A percentile compares a stretch with the other conserved stretches of the same genome.
Evolutionary conservation across 2,888 invertebrate species (phyloP).

Genomic region (Saturnia pavonia): DNA sequence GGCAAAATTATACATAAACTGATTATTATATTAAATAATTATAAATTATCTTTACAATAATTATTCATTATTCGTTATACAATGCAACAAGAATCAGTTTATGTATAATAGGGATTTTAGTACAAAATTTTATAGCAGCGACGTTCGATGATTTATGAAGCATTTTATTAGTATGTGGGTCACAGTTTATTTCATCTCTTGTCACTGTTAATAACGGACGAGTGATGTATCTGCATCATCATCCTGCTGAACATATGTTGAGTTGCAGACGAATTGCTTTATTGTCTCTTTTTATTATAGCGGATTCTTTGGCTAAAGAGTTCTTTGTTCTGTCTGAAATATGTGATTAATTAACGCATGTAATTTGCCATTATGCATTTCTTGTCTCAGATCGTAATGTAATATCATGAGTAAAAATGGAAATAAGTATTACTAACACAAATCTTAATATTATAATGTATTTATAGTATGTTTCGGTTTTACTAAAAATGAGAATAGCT

Average conservation of each 20-base stretch:
- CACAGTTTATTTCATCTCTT: constrained; percentile 24
- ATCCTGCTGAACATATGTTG: constrained; percentile 18
- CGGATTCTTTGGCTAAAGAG: constrained; percentile 10
- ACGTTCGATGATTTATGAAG: constrained; percentile 25
- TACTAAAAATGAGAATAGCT: too few species aligned
- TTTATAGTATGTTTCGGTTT: too few species aligned
- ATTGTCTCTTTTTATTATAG: constrained; percentile 9
- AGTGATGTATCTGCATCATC: constrained; percentile 25
- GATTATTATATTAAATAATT: too few species aligned
- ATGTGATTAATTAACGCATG: constrained; percentile 17
- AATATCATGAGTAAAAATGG: background rate
- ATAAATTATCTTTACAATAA: too few species aligned
- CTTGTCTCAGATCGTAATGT: constrained; percentile 11
- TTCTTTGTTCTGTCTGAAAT: constrained; percentile 13
- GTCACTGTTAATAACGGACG: constrained; percentile 27
- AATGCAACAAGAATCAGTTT: too few species aligned
- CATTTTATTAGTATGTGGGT: constrained; percentile 25
- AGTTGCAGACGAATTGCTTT: background rate
- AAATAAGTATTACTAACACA: background rate
- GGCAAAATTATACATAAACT: too few species aligned
- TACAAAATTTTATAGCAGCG: constrained; percentile 23
- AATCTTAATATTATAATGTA: background rate
- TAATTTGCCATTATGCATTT: constrained; percentile 7
- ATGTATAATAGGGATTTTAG: too few species aligned
- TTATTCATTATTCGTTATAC: too few species aligned